Conservation (phyloP, 2,797 vertebrate genomes). For the Pogonophryne albipinna region DNA sequence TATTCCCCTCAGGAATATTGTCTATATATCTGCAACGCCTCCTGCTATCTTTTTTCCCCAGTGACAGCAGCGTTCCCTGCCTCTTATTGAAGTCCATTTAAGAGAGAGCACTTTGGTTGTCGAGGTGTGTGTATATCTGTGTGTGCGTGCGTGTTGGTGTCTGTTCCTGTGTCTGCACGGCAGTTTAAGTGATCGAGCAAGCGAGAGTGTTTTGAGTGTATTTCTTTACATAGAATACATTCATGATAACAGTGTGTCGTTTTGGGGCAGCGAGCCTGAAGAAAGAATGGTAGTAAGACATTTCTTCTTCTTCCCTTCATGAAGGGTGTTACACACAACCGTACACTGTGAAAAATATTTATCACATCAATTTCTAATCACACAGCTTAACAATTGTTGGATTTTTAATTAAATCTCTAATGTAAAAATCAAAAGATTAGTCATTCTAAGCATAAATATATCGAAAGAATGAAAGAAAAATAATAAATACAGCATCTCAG, state of each 20-base stretch:
- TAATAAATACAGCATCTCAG: constrained; percentile 32
- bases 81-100: constrained; percentile 84
- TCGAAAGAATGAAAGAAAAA: constrained; percentile 27
- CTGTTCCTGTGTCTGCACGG: constrained; percentile 58
- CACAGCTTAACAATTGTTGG: constrained; percentile 25
- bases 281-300: constrained; percentile 50
- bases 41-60: constrained; percentile 74
- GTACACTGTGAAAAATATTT: constrained; percentile 42
- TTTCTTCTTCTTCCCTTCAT: constrained; percentile 25
- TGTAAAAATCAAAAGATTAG: constrained; percentile 34
- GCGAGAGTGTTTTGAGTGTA: constrained; percentile 61
- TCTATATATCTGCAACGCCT: constrained; percentile 74
- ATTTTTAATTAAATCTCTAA: constrained; percentile 34
- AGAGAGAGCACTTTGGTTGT: constrained; percentile 91
- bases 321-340: constrained; percentile 27
- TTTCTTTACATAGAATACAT: constrained; percentile 81
- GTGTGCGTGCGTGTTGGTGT: constrained; percentile 41
- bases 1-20: constrained; percentile 82
- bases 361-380: constrained; percentile 46
- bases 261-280: constrained; percentile 66
- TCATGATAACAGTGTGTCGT: constrained; percentile 80
- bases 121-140: constrained; percentile 72
- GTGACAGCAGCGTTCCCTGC: constrained; percentile 79
- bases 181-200: constrained; percentile 70
- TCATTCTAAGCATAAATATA: constrained; percentile 10